These are phyloP conservation scores for Sanderia malayensis DNA, from an alignment of 30 jellyfish, hydroid and myxozoan species.

Conservation along the genomic window DNA sequence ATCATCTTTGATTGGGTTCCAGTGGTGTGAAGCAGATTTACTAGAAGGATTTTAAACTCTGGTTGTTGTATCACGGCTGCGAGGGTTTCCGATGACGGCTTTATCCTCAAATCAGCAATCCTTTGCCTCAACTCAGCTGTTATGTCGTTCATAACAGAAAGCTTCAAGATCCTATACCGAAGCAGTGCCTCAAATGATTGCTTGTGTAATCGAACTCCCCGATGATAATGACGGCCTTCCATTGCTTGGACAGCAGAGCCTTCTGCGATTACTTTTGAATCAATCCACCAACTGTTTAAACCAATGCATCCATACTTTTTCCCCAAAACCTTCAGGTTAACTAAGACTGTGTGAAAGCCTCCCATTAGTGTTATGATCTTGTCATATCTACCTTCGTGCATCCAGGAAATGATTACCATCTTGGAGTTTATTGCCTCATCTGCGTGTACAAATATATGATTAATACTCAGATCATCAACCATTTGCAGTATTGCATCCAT, in stretches of 20 bases:
- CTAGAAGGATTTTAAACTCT: constrained; percentile 2
- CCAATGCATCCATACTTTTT: constrained; percentile 38
- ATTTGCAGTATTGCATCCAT: constrained; percentile 18
- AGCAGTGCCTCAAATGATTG: constrained; percentile 37
- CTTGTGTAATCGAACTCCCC: constrained; percentile 33
- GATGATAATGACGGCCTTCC: constrained; percentile 34
- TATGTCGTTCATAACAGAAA: not conserved
- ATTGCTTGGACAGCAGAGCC: constrained; percentile 52
- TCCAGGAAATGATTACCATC: constrained; percentile 26
- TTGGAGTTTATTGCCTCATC: constrained; percentile 35
- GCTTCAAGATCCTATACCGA: not conserved
- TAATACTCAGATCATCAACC: constrained; percentile 21
- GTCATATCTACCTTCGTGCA: constrained; percentile 23
- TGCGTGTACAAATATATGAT: constrained; percentile 36
- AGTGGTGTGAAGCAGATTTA: not conserved
- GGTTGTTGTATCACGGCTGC: constrained; percentile 3
- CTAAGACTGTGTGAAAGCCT: constrained; percentile 44
- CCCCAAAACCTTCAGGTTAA: constrained; percentile 13
- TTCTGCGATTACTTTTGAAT: constrained; percentile 33
- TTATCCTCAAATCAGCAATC: not conserved
- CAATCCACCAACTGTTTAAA: constrained; percentile 36
- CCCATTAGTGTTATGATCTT: constrained; percentile 20
- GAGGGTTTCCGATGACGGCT: constrained; percentile 16
- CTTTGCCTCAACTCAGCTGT: not conserved
- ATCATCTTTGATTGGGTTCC: constrained; percentile 30